Base-by-base conservation (phyloP, 2,113 vertebrate species). In the Rhabdornis inornatus region DNA sequence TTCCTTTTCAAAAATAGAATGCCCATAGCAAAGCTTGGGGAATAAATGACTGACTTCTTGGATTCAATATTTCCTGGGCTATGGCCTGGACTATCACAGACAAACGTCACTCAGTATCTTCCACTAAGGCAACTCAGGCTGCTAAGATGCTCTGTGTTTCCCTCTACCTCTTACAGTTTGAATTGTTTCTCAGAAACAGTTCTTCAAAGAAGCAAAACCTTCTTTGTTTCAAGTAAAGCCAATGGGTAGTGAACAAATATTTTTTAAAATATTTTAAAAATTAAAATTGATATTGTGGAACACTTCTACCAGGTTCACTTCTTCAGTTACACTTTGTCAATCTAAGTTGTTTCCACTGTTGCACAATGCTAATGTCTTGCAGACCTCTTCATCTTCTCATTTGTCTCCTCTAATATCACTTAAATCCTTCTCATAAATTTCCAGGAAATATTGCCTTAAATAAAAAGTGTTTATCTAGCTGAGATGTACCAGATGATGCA, bases 1-100 rank as follows among this genome's bases (percentile, higher is more conserved):
- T 21, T 52, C 24, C 9, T 92, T 91, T 64, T 40, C 33, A 81
- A 81, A 44, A 7, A 27, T 15, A 33, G 75, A 78, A 71, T 8
- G 2, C 8, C 27, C 7, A 9, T 7, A 33, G 7, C 12, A 71
- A 49, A 1, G 8, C 4, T 14, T 64, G 12, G 8, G 25, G 19
- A 76, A 60, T 52, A 60, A 78, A 47, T 40, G 10, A 56, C 13
- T 25, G 12, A 56, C 7, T 45, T 44, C 14, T 35, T 44, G 28
- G 49, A 64, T 15, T 68, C 10, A 3, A 1, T 79, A 90, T 64
- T 87, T 23, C 44, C 13, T 71, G 9, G 24, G 4, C 23, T 59
- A 52, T 86, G 30, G 53, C 35, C n/a, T 84, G 30, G 11, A 35
- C 35, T 22, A 39, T 22, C 31, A 23, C 6, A 68, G 60, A 40